phyloP scores from a whole-genome alignment of 2,888 invertebrate species.

The Drosophila parthenogenetica region DNA sequence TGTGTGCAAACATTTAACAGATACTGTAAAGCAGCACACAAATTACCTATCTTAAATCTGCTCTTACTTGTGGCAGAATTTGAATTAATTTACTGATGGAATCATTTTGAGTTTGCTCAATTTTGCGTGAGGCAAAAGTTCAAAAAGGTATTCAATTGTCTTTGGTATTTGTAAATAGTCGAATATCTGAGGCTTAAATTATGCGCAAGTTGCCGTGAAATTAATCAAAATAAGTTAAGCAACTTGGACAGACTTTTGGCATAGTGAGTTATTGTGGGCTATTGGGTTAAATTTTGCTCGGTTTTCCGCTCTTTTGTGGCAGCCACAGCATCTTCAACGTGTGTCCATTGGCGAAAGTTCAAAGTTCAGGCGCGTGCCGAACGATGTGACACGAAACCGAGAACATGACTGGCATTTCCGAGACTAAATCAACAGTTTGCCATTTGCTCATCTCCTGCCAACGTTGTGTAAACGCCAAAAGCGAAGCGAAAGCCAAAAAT shows the following conservation, averaged over 20 bases:
- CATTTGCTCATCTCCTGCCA: slow-evolving; percentile 45
- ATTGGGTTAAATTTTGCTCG: not conserved
- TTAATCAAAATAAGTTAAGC: slow-evolving; percentile 41
- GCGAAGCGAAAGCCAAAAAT: slow-evolving; percentile 23
- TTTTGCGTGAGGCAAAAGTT: not conserved
- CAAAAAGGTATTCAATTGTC: slow-evolving; percentile 9
- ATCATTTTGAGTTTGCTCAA: slow-evolving; percentile 13
- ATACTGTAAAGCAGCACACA: too few relatives aligned
- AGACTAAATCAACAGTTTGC: slow-evolving; percentile 74
- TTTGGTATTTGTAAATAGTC: slow-evolving; percentile 2
- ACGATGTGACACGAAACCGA: slow-evolving; percentile 25
- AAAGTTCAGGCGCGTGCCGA: slow-evolving; percentile 69
- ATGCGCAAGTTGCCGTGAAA: slow-evolving; percentile 41
- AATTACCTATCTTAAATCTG: not conserved
- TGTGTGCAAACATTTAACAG: too few relatives aligned
- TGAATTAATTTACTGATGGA: slow-evolving; percentile 25
- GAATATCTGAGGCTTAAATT: slow-evolving; percentile 12
- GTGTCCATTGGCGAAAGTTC: slow-evolving; percentile 57
- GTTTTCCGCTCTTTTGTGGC: not conserved
- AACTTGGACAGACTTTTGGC: slow-evolving; percentile 12
- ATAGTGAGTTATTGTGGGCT: slow-evolving; percentile 2
- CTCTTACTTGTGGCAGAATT: not conserved
- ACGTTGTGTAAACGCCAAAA: slow-evolving; percentile 51
- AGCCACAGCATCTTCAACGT: slow-evolving; percentile 8
- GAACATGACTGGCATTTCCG: slow-evolving; percentile 63